Percentiles rank a stretch among this genome's conserved stretches.
Conservation (phyloP, 2,888 invertebrate species). For the Sipunculus nudus region DNA sequence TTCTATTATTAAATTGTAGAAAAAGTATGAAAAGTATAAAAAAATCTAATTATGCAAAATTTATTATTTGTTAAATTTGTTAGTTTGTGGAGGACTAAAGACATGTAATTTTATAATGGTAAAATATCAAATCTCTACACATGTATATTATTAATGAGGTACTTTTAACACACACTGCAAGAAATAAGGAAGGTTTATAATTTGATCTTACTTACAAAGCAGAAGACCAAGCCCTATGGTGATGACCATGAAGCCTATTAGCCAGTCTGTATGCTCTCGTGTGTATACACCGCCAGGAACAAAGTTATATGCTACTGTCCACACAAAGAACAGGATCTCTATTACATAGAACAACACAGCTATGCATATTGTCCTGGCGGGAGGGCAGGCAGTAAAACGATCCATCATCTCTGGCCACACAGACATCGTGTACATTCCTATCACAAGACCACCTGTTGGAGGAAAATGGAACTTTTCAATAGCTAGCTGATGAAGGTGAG, state of each 20-base stretch:
- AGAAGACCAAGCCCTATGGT: constrained; percentile 49
- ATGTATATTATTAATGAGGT: too few species aligned
- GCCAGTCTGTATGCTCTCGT: constrained; percentile 62
- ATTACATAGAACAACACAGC: constrained; percentile 56
- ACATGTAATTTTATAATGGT: too few species aligned
- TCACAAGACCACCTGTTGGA: constrained; percentile 53
- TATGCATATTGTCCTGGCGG: constrained; percentile 48
- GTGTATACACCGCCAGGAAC: constrained; percentile 67
- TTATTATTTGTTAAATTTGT: too few species aligned
- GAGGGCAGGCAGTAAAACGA: constrained; percentile 50
- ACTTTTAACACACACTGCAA: too few species aligned
- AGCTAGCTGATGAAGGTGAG: too few species aligned
- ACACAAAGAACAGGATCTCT: constrained; percentile 63
- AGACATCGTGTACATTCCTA: constrained; percentile 59
- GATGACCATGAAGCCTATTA: constrained; percentile 54
- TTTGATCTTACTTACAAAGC: constrained; percentile 43
- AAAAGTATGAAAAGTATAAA: too few species aligned
- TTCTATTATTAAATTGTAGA: too few species aligned
- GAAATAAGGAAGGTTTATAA: too few species aligned
- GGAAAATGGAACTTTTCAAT: not conserved
- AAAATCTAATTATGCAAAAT: too few species aligned
- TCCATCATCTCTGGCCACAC: constrained; percentile 61
- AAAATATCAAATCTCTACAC: too few species aligned
- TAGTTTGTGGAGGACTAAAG: too few species aligned
- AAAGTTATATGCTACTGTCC: constrained; percentile 67